phyloP scores from a whole-genome alignment of 2,888 invertebrate genomes.

The Thymelicus lineola region DNA sequence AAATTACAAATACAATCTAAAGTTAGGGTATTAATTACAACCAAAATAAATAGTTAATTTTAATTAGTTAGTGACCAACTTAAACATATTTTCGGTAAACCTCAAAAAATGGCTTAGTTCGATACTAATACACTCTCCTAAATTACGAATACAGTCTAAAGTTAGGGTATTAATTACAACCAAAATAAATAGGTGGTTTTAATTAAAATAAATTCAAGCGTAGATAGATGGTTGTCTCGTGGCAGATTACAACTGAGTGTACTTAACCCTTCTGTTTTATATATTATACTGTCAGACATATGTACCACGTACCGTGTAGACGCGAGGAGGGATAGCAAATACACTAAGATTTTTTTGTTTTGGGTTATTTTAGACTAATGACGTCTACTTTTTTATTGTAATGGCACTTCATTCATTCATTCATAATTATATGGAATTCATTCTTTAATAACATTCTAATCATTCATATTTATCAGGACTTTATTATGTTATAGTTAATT shows the following conservation, averaged over 20 bases:
- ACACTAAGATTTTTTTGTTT: conserved; percentile 40
- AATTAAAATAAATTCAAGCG: conserved; percentile 63
- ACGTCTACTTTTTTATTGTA: background rate
- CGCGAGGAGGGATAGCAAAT: conserved; percentile 44
- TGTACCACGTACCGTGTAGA: conserved; percentile 59
- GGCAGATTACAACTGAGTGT: conserved; percentile 57
- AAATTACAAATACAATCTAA: conserved; percentile 19
- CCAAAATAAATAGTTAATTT: conserved; percentile 54
- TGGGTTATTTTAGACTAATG: background rate
- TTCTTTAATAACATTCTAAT: too few species aligned
- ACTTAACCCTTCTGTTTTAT: conserved; percentile 69
- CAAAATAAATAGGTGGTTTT: conserved; percentile 56
- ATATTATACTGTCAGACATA: conserved; percentile 59
- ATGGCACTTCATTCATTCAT: too few species aligned
- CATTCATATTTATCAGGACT: too few species aligned
- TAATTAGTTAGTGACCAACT: too few species aligned
- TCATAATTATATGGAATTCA: too few species aligned
- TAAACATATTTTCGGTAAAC: too few species aligned
- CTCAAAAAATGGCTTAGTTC: too few species aligned
- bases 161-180: conserved; percentile 49
- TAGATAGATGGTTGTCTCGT: conserved; percentile 52
- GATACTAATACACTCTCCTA: background rate
- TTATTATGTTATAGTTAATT: too few species aligned
- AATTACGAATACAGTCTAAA: conserved; percentile 19
- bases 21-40: conserved; percentile 49